Conservation (phyloP, 2,797 vertebrate species). For the Cichlasoma orientale region DNA sequence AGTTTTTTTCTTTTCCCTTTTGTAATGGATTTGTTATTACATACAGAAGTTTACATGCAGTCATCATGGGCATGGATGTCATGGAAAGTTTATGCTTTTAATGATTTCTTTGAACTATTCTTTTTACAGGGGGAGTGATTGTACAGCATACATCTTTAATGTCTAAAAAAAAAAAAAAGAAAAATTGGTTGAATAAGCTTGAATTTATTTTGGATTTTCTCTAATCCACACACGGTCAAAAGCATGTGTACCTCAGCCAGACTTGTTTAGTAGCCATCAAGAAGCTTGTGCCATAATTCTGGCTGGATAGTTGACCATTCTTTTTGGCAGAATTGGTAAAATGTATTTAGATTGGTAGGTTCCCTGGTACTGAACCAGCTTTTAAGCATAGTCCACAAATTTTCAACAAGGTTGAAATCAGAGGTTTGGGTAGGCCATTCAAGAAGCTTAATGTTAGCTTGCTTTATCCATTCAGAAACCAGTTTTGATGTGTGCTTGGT, state of each 20-base stretch:
- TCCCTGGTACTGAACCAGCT: too few relatives aligned
- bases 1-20: slow-evolving; percentile 37
- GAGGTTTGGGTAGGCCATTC: not conserved
- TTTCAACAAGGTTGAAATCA: too few relatives aligned
- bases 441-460: not conserved
- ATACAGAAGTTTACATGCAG: not conserved
- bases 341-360: not conserved
- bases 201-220: too few relatives aligned
- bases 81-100: not conserved
- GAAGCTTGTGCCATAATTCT: not conserved
- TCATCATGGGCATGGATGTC: not conserved
- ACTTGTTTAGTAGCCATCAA: not conserved
- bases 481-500: not conserved
- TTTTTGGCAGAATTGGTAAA: not conserved
- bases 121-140: not conserved
- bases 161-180: too few relatives aligned
- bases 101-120: not conserved
- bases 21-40: slow-evolving; percentile 6
- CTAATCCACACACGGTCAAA: not conserved
- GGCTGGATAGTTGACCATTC: not conserved
- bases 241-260: too few relatives aligned
- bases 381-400: too few relatives aligned
- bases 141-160: not conserved
- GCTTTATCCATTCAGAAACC: not conserved
- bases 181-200: too few relatives aligned